Evolutionary conservation across 37 sponge, comb jelly and placozoan species (phyloP), one percentile per base, ranked within the genome.

Genomic region (Oopsacas minuta): DNA sequence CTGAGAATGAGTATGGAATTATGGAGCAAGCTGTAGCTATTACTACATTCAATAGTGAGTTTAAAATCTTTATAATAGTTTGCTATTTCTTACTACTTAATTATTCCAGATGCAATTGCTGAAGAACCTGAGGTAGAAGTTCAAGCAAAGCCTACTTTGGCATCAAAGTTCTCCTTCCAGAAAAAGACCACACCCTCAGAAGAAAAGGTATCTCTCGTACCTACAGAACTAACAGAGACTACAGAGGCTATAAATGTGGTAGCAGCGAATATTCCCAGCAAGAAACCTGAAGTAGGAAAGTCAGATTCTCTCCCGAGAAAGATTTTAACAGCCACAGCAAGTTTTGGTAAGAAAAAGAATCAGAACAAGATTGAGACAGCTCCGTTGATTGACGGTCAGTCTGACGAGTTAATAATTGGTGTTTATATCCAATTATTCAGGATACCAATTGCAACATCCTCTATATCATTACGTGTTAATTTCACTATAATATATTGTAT

Each of bases 371-470:
- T 61, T 12, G 75, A 61, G 5, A 34, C 75, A 3, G 22, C 75
- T n/a, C 75, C 75, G 30, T 61, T 61, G 75, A 25, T 61, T 25
- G 75, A 61, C 30, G 75, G 75, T 61, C 75, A 61, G 75, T 61
- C n/a, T n/a, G n/a, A n/a, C n/a, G n/a, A n/a, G n/a, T n/a, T n/a
- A n/a, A n/a, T n/a, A n/a, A n/a, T n/a, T n/a, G n/a, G n/a, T n/a
- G n/a, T n/a, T n/a, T n/a, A n/a, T n/a, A n/a, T n/a, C n/a, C n/a
- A n/a, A n/a, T n/a, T n/a, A n/a, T n/a, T n/a, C n/a, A n/a, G n/a
- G n/a, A n/a, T n/a, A n/a, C n/a, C n/a, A n/a, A n/a, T n/a, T n/a
- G n/a, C n/a, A n/a, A n/a, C n/a, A n/a, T n/a, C n/a, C n/a, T n/a
- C n/a, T n/a, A n/a, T n/a, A n/a, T n/a, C n/a, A n/a, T n/a, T n/a